Conservation (phyloP, 2,113 vertebrate genomes). For the Anser cygnoides region DNA sequence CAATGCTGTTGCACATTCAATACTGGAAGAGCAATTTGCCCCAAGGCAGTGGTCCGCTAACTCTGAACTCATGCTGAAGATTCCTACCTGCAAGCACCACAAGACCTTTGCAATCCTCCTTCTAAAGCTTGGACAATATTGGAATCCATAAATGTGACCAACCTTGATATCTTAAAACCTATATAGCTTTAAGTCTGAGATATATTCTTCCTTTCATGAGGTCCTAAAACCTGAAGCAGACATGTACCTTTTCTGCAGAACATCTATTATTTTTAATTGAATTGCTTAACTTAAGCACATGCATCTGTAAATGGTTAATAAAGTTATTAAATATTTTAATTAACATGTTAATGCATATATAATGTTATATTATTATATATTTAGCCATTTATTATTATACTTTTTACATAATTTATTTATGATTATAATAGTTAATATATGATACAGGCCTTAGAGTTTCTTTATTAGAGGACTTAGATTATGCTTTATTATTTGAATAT, state of each 20-base stretch:
- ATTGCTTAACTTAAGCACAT: not conserved
- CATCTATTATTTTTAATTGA: not conserved
- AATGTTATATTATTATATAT: not conserved
- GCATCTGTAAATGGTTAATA: not conserved
- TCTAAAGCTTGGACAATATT: not conserved
- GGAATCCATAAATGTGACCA: not conserved
- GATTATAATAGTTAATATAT: not conserved
- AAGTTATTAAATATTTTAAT: not conserved
- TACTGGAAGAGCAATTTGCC: not conserved
- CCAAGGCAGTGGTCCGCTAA: not conserved
- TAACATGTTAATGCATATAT: not conserved
- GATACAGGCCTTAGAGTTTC: not conserved
- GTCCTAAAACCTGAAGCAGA: not conserved
- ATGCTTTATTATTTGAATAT: not conserved
- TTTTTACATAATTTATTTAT: not conserved
- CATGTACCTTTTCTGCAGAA: fast-evolving
- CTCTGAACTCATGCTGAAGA: not conserved
- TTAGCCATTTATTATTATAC: not conserved
- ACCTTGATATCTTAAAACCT: not conserved
- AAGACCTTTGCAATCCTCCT: not conserved
- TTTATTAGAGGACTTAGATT: not conserved
- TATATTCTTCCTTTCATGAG: not conserved
- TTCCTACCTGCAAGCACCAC: not conserved
- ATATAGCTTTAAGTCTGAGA: not conserved
- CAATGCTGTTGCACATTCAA: not conserved